A percentile compares a stretch with the other conserved stretches of the same genome.
Evolutionary conservation across 2,888 invertebrate genomes (phyloP).

Genomic region (Sarcophaga rosellei): DNA sequence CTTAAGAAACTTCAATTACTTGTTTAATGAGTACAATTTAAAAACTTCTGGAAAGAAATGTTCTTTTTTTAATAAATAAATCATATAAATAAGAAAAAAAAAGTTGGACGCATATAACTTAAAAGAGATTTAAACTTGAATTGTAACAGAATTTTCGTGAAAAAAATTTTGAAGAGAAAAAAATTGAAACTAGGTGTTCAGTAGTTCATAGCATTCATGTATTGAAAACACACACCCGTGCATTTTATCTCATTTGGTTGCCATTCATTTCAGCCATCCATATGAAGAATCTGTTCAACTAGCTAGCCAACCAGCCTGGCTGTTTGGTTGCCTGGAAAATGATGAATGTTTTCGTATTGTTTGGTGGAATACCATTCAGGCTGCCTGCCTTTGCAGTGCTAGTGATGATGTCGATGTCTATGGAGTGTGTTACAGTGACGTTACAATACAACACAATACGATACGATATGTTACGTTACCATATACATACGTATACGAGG

Average conservation of each 20-base stretch:
- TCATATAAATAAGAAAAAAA: not conserved
- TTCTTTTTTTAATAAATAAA: not conserved
- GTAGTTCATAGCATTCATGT: constrained; percentile 16
- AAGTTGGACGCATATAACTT: not conserved
- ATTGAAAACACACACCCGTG: not conserved
- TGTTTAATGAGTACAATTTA: constrained; percentile 2
- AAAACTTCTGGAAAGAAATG: not conserved
- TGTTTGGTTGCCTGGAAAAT: constrained; percentile 16
- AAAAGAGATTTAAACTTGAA: too few species aligned
- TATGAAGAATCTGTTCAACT: not conserved
- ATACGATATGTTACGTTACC: too few species aligned
- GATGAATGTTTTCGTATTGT: constrained; percentile 46
- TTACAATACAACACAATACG: not conserved
- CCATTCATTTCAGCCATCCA: too few species aligned
- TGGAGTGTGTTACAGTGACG: constrained; percentile 1
- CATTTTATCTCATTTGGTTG: not conserved
- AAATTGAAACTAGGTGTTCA: constrained; percentile 1
- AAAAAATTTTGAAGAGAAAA: not conserved
- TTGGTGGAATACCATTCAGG: constrained; percentile 1
- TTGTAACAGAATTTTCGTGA: too few species aligned
- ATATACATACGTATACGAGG: too few species aligned
- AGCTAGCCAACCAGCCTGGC: not conserved
- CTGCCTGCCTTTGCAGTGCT: not conserved
- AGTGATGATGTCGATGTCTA: constrained; percentile 37
- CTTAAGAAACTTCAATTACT: constrained; percentile 24